Base-by-base conservation (phyloP, 64 coral and sea anemone species). In the Pocillopora damicornis region DNA sequence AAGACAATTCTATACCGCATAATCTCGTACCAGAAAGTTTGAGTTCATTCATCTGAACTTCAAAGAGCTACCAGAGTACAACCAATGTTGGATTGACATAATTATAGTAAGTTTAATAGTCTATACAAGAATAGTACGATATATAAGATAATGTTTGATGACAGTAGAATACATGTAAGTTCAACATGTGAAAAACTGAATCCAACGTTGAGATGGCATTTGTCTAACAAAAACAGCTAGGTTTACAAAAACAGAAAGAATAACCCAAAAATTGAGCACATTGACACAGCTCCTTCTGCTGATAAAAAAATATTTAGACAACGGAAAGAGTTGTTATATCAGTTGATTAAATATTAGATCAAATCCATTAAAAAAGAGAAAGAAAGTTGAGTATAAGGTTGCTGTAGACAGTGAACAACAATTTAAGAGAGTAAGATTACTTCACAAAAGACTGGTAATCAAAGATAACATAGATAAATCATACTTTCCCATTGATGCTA, bases 121-220 rank as follows among this genome's bases (percentile, higher is more conserved):
- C 15, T 78, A 8, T 91, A 78, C 61, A 67, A 37, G n/a, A 78
- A 77, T 6, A 82, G 90, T 0, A 91, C 87, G 20, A 91, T 91
- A 8, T 91, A 91, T 51, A 71, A 79, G 12, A 36, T 91, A 8
- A 79, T 75, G 0, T 91, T 91, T 58, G 26, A 87, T 18, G 59
- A 87, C 17, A 30, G 58, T 0, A 38, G 2, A 0, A 36, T 87
- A 13, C 80, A 87, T 79, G 16, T 91, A 0, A 75, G 81, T 1
- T 91, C 74, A 71, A 91, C 89, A 25, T 91, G 89, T 58, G 72
- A 91, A 34, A 30, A 78, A 37, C 22, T 91, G 18, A 11, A 35
- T 9, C 83, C 74, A 13, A 20, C 73, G 2, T 63, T 91, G 0
- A 91, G 83, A 79, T 78, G 75, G 60, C 89, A 78, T 60, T 1